phyloP scores from a whole-genome alignment of 2,113 vertebrate species.

The Hippocampus abdominalis region DNA sequence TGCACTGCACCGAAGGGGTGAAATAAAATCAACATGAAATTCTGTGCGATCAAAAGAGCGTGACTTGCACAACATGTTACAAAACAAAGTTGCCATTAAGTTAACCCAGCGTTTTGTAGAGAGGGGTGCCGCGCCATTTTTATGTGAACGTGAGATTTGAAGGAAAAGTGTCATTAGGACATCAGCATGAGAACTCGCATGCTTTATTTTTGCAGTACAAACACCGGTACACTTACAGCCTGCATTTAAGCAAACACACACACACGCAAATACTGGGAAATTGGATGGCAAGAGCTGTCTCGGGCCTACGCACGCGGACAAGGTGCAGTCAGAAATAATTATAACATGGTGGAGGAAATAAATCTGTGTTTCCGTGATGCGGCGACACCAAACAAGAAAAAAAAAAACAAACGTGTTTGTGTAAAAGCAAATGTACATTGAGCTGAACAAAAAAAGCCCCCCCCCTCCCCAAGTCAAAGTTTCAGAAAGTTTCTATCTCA shows the following conservation, averaged over 20 bases:
- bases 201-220: conserved; percentile 21
- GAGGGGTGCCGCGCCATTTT: conserved; percentile 17
- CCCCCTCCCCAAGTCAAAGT: background rate
- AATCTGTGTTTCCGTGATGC: background rate
- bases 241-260: conserved; percentile 4
- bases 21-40: background rate
- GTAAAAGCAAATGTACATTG: background rate
- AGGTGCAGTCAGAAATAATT: too few species aligned
- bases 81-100: conserved; percentile 2
- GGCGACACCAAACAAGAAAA: background rate
- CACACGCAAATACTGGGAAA: background rate
- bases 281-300: too few species aligned
- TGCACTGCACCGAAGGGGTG: background rate
- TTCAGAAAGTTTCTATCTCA: background rate
- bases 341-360: too few species aligned
- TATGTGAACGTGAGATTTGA: conserved; percentile 30
- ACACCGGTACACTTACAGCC: conserved; percentile 9
- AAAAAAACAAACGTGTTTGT: background rate
- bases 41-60: background rate
- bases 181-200: conserved; percentile 20
- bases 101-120: conserved; percentile 13
- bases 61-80: background rate
- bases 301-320: too few species aligned
- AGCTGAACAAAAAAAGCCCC: background rate
- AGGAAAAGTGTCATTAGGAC: conserved; percentile 34